Base-by-base conservation (phyloP, 2,113 vertebrate genomes). In the Geococcyx californianus region DNA sequence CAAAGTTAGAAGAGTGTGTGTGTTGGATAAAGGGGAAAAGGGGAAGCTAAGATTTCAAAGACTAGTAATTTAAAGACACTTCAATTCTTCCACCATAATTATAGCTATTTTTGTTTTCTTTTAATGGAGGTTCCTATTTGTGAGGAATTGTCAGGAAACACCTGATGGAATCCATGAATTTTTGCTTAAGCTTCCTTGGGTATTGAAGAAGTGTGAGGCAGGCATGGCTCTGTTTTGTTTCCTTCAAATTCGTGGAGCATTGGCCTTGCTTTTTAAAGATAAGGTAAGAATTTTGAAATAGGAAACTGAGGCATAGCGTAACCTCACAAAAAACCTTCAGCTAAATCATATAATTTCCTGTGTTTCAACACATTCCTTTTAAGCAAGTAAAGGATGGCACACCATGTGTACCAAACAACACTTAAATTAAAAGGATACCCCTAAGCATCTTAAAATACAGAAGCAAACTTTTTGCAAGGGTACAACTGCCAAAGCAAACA, bases 401-500 rank as follows among this genome's bases (percentile, higher is more conserved):
- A 73, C 6, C 25, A 79, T 85, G 56, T 91, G 52, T 16, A 84
- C 13, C 17, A 91, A 94, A 83, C 31, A 91, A 36, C 36, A 87
- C 31, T 91, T 94, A 94, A 90, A 93, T 87, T 95, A 87, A 94
- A 94, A 93, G 52, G 26, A 88, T 91, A 67, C 68, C 94, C 82
- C 86, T 79, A 63, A 95, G 33, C 47, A 63, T 80, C 90, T 93
- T 95, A 67, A 93, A 96, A 90, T 70, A 91, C 47, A 93, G 95
- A 94, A 95, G 75, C 45, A 96, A 94, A 55, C 31, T 59, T 89
- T 95, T 70, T 95, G 26, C 87, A 94, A 33, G 26, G 12, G 13
- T 85, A 31, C 16, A 67, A 76, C 78, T 87, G 78, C 84, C 87
- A 94, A 93, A 95, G 87, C 23, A 89, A 92, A 60, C 56, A 91